Evolutionary conservation across 2,113 vertebrate genomes (phyloP).

Genomic region (Myrmophylax atrothorax): DNA sequence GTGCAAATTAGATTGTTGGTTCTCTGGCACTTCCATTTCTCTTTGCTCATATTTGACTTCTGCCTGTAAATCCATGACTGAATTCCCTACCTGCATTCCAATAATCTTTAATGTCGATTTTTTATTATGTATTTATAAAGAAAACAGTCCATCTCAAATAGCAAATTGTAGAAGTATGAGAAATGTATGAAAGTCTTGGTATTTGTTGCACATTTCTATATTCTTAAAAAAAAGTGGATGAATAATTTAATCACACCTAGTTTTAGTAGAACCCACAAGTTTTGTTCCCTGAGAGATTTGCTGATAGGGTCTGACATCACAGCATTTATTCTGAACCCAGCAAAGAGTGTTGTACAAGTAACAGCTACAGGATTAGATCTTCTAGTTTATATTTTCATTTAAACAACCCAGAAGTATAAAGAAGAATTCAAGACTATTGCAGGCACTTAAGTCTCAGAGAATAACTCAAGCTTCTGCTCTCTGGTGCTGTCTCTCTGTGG

Average conservation of each 20-base stretch:
- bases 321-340: neutral
- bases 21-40: conserved; percentile 47
- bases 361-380: neutral
- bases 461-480: neutral
- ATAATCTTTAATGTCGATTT: neutral
- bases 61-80: conserved; percentile 22
- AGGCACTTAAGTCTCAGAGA: neutral
- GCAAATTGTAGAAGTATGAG: neutral
- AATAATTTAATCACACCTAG: neutral
- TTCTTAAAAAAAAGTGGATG: neutral
- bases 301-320: neutral
- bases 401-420: neutral
- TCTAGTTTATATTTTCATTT: neutral
- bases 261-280: neutral
- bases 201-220: neutral
- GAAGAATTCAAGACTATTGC: neutral
- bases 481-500: neutral
- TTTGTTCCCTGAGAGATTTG: neutral
- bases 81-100: conserved; percentile 34
- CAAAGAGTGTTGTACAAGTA: neutral
- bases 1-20: conserved; percentile 57
- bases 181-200: neutral
- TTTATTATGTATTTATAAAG: conserved; percentile 21
- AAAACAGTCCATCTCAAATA: neutral
- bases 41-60: conserved; percentile 35